phyloP scores from a whole-genome alignment of 2,888 invertebrate species.

The Erynnis tages region DNA sequence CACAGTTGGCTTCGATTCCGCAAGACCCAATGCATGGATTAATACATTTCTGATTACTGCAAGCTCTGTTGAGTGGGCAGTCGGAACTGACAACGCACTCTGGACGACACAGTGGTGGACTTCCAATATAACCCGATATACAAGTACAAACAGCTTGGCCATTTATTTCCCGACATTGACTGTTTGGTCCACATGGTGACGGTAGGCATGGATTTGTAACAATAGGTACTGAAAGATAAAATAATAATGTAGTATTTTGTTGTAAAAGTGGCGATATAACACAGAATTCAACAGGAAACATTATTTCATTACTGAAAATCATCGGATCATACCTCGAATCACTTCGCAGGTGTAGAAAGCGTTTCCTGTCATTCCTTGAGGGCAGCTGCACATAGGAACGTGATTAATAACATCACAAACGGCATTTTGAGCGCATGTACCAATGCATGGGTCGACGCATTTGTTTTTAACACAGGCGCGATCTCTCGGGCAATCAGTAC shows the following conservation, averaged over 20 bases:
- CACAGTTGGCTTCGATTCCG: slow-evolving; percentile 86
- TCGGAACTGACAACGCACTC: slow-evolving; percentile 90
- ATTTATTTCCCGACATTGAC: slow-evolving; percentile 84
- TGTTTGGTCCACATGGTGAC: slow-evolving; percentile 89
- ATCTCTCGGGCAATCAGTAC: slow-evolving; percentile 83
- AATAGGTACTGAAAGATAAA: slow-evolving; percentile 54
- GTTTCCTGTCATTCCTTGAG: slow-evolving; percentile 85
- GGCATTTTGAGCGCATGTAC: slow-evolving; percentile 86
- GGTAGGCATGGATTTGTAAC: slow-evolving; percentile 84
- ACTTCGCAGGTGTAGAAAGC: slow-evolving; percentile 84
- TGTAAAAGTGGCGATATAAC: neutral
- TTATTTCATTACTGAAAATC: neutral
- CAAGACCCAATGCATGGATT: slow-evolving; percentile 89
- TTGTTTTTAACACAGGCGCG: slow-evolving; percentile 85
- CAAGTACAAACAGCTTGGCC: slow-evolving; percentile 89
- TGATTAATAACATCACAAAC: slow-evolving; percentile 87
- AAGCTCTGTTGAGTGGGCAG: slow-evolving; percentile 86
- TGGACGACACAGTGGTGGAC: slow-evolving; percentile 88
- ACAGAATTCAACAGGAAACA: neutral
- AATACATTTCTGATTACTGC: slow-evolving; percentile 87
- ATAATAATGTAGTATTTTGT: neutral
- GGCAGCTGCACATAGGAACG: slow-evolving; percentile 86
- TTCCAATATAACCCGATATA: slow-evolving; percentile 84
- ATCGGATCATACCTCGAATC: slow-evolving; percentile 60
- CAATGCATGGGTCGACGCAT: slow-evolving; percentile 86